These are phyloP conservation scores for Catharus fuscescens DNA, from an alignment of 2,113 vertebrate genomes.

Conservation along the genomic window DNA sequence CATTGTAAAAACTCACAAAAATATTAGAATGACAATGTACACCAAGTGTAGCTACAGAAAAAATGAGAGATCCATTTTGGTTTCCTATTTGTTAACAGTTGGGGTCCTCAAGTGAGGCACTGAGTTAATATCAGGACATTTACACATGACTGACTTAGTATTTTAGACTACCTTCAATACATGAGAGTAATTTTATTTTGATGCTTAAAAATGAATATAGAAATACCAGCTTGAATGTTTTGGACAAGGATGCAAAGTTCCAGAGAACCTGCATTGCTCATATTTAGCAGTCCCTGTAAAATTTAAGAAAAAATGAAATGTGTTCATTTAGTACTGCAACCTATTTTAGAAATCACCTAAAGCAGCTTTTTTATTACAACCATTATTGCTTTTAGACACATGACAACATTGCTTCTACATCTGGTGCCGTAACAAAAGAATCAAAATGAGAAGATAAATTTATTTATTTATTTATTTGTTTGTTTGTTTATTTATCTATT, in stretches of 20 bases:
- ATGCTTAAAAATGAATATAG: not conserved
- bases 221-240: not conserved
- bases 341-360: not conserved
- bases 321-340: not conserved
- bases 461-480: not conserved
- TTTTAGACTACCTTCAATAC: not conserved
- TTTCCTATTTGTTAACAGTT: not conserved
- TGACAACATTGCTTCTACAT: not conserved
- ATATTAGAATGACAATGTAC: not conserved
- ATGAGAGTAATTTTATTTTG: not conserved
- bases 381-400: not conserved
- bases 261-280: not conserved
- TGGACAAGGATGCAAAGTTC: not conserved
- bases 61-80: not conserved
- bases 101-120: not conserved
- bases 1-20: not conserved
- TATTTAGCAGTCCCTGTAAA: not conserved
- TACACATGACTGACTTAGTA: not conserved
- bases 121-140: not conserved
- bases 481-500: too few species aligned
- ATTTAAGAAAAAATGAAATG: not conserved
- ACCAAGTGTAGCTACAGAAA: not conserved
- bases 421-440: not conserved
- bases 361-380: not conserved
- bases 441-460: not conserved